Evolutionary conservation across 2,797 vertebrate genomes (phyloP), one percentile per base, ranked within the genome.

Genomic region (Aplochiton taeniatus): DNA sequence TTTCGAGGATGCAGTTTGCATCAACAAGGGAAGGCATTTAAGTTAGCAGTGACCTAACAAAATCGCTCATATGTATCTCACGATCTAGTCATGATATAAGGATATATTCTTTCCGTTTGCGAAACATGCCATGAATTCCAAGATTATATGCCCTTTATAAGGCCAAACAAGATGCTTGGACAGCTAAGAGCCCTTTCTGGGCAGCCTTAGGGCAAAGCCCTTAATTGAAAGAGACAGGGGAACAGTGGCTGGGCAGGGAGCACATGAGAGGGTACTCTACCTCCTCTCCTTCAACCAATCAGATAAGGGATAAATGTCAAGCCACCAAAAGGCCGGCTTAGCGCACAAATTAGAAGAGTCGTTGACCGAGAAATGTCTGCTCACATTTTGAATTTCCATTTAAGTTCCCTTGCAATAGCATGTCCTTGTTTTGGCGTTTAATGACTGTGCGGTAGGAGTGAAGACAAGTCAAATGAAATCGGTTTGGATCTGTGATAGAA

Each of bases 141-240:
- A 72, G 76, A 70, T 1, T 16, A 42, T 60, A 31, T 76, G 70
- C 66, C 74, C 73, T 80, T 84, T 79, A 62, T 66, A 61, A 63
- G 41, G 48, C 65, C 63, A 74, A 1, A 11, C n/a, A 58, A 67
- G 72, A 70, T 55, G 71, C 75, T 75, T 70, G 52, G 65, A 80
- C 77, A 65, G 72, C 62, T 76, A 6, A 3, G 12, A 66, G 76
- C 48, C 0, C 65, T 66, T 74, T 72, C 44, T 16, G 49, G 62
- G 17, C 58, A 19, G 60, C 68, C 68, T 46, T 58, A 59, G 77
- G 75, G 49, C 67, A 66, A 51, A 73, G 53, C 31, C 66, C 63
- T 64, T 86, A 83, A 85, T 84, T 84, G 70, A 82, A 87, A 78
- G 82, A 75, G 86, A 85, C 77, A 78, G 70, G 71, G 45, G 54